phyloP scores from a whole-genome alignment of 2,888 invertebrate species.

The Autographa gamma region DNA sequence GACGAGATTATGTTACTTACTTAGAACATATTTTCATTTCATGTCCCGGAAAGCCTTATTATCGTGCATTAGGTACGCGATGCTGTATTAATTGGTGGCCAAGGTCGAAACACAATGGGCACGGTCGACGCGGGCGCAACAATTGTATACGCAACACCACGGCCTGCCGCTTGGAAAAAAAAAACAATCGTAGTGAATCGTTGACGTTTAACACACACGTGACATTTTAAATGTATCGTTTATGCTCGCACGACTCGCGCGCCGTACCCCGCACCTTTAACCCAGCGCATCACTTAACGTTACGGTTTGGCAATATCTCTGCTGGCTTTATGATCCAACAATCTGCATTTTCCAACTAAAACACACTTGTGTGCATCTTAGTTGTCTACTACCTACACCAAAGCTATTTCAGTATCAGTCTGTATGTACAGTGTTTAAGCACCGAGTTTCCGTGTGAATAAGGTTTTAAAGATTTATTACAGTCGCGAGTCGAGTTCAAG shows the following conservation, averaged over 20 bases:
- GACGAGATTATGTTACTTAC: conserved; percentile 28
- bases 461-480: conserved; percentile 29
- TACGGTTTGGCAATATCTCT: conserved; percentile 45
- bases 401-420: conserved; percentile 12
- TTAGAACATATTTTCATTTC: conserved; percentile 55
- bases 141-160: conserved; percentile 53
- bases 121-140: conserved; percentile 44
- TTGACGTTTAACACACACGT: conserved; percentile 45
- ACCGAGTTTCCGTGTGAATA: conserved; percentile 27
- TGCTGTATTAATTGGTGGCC: conserved; percentile 68
- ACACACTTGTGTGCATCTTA: conserved; percentile 4
- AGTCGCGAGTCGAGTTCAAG: conserved; percentile 7
- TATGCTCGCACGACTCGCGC: conserved; percentile 37
- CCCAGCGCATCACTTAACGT: conserved; percentile 40
- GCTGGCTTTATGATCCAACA: conserved; percentile 24
- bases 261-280: conserved; percentile 54
- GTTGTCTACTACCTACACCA: background rate
- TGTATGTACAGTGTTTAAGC: conserved; percentile 14
- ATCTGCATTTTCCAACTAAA: conserved; percentile 28
- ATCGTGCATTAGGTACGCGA: conserved; percentile 63
- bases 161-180: conserved; percentile 47
- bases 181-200: conserved; percentile 46
- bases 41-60: conserved; percentile 66
- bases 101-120: conserved; percentile 69
- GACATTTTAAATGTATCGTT: conserved; percentile 49